Conservation (phyloP, 2,113 vertebrate genomes). For the Oophaga pumilio region DNA sequence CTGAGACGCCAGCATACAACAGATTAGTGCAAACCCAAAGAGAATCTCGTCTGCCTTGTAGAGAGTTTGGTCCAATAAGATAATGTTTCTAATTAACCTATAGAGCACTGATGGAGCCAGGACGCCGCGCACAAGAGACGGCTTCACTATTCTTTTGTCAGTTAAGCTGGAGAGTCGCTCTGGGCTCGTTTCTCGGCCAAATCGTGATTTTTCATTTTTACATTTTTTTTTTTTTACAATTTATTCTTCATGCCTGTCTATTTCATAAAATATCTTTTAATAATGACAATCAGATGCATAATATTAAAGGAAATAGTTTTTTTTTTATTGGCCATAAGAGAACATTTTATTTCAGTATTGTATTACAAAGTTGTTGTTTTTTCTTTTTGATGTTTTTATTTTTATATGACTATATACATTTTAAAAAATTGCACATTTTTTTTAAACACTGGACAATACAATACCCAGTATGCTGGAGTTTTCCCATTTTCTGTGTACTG, state of each 20-base stretch:
- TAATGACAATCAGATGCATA: too few relatives aligned
- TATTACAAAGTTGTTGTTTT: too few relatives aligned
- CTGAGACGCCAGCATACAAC: slow-evolving; percentile 70
- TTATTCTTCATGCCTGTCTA: not conserved
- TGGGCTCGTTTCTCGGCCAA: slow-evolving; percentile 34
- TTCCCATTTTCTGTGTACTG: too few relatives aligned
- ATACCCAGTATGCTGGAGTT: too few relatives aligned
- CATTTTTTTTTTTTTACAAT: not conserved
- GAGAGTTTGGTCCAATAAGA: slow-evolving; percentile 79
- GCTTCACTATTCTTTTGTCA: slow-evolving; percentile 66
- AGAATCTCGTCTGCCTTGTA: slow-evolving; percentile 76
- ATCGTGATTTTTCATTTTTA: not conserved
- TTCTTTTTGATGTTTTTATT: too few relatives aligned
- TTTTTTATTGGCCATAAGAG: too few relatives aligned
- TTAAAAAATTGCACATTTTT: too few relatives aligned
- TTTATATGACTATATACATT: too few relatives aligned
- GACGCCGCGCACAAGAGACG: slow-evolving; percentile 69
- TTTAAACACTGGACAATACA: too few relatives aligned
- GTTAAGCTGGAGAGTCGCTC: slow-evolving; percentile 50
- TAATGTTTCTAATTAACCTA: slow-evolving; percentile 96
- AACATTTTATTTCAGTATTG: too few relatives aligned
- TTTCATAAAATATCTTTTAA: not conserved
- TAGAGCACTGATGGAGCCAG: slow-evolving; percentile 72
- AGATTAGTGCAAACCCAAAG: slow-evolving; percentile 80
- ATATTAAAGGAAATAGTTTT: too few relatives aligned